These are phyloP conservation scores for Anhinga rufa DNA, from an alignment of 2,113 vertebrate genomes.

Conservation along the genomic window DNA sequence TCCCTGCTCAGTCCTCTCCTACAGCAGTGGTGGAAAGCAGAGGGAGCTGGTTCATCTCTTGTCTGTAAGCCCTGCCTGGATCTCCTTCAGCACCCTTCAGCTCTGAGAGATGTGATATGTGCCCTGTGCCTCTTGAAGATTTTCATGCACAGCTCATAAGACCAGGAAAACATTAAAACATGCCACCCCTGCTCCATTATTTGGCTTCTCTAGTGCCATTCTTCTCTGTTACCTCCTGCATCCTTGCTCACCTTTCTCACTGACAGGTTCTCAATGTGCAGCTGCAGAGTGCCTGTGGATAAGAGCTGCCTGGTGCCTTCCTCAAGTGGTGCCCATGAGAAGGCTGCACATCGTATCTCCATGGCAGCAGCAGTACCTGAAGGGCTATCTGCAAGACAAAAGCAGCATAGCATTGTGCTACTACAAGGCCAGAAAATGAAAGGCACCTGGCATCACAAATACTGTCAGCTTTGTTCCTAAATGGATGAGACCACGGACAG, in stretches of 20 bases:
- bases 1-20: not conserved
- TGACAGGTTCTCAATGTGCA: slow-evolving; percentile 76
- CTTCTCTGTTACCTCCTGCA: not conserved
- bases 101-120: not conserved
- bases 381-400: slow-evolving; percentile 55
- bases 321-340: slow-evolving; percentile 78
- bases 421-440: not conserved
- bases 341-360: slow-evolving; percentile 77
- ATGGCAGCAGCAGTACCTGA: slow-evolving; percentile 50
- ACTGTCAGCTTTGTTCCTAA: not conserved
- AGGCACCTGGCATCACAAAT: not conserved
- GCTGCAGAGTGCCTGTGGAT: slow-evolving; percentile 62
- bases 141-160: not conserved
- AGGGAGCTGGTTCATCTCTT: not conserved
- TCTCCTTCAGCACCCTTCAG: not conserved
- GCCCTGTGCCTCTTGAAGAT: not conserved
- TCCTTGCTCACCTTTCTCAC: slow-evolving; percentile 77
- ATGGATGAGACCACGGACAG: not conserved
- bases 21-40: not conserved
- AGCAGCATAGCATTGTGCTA: not conserved
- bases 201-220: not conserved
- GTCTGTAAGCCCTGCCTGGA: not conserved
- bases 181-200: not conserved
- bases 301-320: not conserved
- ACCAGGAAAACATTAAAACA: not conserved